Evolutionary conservation across 2,797 vertebrate genomes (phyloP).

Genomic region (Calcarius lapponicus): DNA sequence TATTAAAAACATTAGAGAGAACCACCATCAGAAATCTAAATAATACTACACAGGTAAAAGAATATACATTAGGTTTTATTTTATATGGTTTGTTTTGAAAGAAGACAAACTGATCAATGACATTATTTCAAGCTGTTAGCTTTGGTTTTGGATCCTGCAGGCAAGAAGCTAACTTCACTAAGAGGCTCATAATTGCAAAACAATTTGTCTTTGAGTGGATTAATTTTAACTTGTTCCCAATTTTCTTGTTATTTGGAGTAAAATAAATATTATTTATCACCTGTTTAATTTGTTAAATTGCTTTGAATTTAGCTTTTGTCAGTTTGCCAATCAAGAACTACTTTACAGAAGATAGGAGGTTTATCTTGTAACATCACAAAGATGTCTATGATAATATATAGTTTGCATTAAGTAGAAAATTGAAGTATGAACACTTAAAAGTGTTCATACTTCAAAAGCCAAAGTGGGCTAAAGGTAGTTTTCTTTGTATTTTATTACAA

Average conservation of each 20-base stretch:
- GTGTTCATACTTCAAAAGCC: no score
- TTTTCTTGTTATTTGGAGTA: conserved; percentile 20
- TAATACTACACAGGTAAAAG: not conserved
- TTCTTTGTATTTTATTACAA: not conserved
- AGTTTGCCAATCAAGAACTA: not conserved
- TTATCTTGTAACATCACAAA: not conserved
- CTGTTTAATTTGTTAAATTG: not conserved
- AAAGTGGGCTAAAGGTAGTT: not conserved
- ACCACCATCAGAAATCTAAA: not conserved
- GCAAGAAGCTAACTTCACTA: conserved; percentile 21
- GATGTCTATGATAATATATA: not conserved
- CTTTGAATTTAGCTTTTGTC: not conserved
- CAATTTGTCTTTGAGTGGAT: not conserved
- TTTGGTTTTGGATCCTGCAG: conserved; percentile 44
- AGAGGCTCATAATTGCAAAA: conserved; percentile 9
- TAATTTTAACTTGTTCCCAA: conserved; percentile 16
- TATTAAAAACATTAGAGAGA: not conserved
- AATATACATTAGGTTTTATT: not conserved
- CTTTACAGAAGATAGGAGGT: not conserved
- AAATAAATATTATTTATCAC: not conserved
- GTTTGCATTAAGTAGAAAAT: not conserved
- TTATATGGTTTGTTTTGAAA: not conserved
- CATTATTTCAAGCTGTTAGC: conserved; percentile 1
- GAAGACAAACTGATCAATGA: not conserved
- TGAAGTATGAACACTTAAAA: not conserved